phyloP scores from a whole-genome alignment of 2,113 vertebrate species.

The Urocolius indicus region DNA sequence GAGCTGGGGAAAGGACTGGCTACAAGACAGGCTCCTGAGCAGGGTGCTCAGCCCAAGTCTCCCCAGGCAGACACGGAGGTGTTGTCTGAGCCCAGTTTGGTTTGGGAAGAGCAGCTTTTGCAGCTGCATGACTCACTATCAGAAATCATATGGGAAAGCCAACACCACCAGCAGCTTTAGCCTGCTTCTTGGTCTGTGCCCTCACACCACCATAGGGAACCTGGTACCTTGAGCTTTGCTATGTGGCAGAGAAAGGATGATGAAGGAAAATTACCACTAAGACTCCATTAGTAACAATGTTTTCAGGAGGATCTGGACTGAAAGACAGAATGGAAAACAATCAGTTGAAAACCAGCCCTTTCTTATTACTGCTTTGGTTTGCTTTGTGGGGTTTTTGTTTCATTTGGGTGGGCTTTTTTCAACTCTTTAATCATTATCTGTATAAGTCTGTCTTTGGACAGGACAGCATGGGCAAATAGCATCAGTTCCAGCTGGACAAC shows the following conservation, averaged over 20 bases:
- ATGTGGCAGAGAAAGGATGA: neutral
- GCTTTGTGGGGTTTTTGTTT: neutral
- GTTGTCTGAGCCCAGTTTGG: neutral
- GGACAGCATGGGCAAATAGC: neutral
- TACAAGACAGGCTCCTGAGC: no score
- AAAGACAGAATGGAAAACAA: constrained; percentile 51
- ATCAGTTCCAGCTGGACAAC: neutral
- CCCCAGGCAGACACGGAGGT: accelerated
- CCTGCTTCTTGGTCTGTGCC: neutral
- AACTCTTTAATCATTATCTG: neutral
- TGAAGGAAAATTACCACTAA: constrained; percentile 82
- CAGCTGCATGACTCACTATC: accelerated
- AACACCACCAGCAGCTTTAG: neutral
- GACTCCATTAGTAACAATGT: constrained; percentile 82
- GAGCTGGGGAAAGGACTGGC: accelerated
- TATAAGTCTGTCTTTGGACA: neutral
- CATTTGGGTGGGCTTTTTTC: neutral
- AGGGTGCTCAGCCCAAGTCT: neutral
- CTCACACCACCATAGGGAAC: neutral
- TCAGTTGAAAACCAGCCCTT: neutral
- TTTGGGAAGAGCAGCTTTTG: neutral
- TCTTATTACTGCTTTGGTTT: neutral
- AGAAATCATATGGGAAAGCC: neutral
- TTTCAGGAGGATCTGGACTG: constrained; percentile 75
- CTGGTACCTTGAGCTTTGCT: neutral